A percentile compares a stretch with the other conserved stretches of the same genome.
Conservation (phyloP, 2,797 vertebrate genomes). For the Anguilla marmorata region DNA sequence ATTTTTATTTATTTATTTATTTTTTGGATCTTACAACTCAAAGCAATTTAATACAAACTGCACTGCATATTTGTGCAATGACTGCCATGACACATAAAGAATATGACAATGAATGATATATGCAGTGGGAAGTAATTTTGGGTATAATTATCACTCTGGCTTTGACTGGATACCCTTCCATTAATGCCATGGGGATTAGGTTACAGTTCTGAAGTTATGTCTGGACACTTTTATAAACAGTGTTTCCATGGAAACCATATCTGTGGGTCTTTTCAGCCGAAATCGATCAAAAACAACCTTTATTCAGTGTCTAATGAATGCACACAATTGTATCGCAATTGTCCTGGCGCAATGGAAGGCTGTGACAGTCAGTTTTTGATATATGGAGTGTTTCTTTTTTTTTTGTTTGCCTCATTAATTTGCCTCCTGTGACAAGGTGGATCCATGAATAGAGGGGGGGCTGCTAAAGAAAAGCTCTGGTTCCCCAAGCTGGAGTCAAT, state of each 20-base stretch:
- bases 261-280: not conserved
- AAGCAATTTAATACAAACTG: not conserved
- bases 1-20: not conserved
- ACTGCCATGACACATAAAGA: not conserved
- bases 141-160: not conserved
- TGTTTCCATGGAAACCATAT: conserved; percentile 16
- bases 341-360: not conserved
- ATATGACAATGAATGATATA: not conserved
- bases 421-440: conserved; percentile 9
- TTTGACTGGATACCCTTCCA: conserved; percentile 1
- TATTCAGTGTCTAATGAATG: conserved; percentile 21
- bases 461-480: not conserved
- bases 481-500: not conserved
- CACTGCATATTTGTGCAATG: not conserved
- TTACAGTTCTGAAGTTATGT: not conserved
- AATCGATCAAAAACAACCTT: conserved; percentile 18
- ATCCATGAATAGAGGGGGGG: not conserved
- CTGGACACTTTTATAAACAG: conserved; percentile 20
- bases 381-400: not conserved
- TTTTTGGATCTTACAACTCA: not conserved
- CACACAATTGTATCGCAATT: conserved; percentile 10
- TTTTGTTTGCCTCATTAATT: conserved; percentile 9
- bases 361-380: conserved; percentile 9
- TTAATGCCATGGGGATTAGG: conserved; percentile 1
- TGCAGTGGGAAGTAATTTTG: not conserved